phyloP scores from a whole-genome alignment of 1,140 invertebrate species.

The Yoshiicerus persimilis region DNA sequence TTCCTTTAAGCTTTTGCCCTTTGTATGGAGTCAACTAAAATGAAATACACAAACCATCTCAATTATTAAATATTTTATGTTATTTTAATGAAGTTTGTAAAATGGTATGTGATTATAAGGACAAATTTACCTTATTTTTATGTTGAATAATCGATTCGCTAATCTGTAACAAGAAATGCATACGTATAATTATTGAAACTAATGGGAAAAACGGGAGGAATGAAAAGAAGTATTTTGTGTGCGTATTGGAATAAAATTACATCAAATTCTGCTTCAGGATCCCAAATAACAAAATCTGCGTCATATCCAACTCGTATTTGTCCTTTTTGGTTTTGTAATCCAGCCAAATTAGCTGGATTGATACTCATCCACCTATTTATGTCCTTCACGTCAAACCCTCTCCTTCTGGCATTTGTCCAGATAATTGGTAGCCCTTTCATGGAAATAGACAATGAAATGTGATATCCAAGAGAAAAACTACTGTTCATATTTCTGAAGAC shows the following conservation, averaged over 20 bases:
- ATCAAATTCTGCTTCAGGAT: constrained; percentile 54
- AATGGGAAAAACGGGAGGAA: neutral
- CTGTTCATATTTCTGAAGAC: no score
- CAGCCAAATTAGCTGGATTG: constrained; percentile 64
- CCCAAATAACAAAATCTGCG: constrained; percentile 72
- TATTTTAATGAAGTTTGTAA: neutral
- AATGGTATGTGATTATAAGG: neutral
- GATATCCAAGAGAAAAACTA: constrained; percentile 8
- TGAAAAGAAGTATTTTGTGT: neutral
- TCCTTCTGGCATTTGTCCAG: constrained; percentile 62
- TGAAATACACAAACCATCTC: no score
- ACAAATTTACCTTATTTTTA: constrained; percentile 58
- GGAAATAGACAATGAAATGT: constrained; percentile 26
- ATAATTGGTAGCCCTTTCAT: constrained; percentile 63
- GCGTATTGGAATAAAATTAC: neutral
- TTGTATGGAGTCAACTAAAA: constrained; percentile 62
- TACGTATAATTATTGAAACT: neutral
- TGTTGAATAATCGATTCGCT: constrained; percentile 58
- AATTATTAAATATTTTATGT: no score
- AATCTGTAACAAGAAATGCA: neutral
- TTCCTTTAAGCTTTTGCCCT: constrained; percentile 59
- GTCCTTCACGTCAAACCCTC: constrained; percentile 59
- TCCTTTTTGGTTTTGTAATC: constrained; percentile 63
- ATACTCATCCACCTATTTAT: constrained; percentile 63
- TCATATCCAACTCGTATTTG: constrained; percentile 64